phyloP scores from a whole-genome alignment of 2,113 vertebrate species.

The Proterorhinus semilunaris region DNA sequence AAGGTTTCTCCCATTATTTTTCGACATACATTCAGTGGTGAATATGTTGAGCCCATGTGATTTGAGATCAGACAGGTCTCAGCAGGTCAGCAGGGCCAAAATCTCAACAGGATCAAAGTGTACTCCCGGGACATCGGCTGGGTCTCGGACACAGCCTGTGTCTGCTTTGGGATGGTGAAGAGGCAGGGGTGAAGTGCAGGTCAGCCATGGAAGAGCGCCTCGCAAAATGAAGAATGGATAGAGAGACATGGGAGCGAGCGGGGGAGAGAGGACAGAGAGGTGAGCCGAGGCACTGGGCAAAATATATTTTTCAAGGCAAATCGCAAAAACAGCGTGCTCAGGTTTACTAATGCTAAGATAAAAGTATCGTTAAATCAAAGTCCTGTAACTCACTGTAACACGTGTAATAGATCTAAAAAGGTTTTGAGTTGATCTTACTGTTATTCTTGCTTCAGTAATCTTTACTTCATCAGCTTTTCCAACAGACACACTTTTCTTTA shows the following conservation, averaged over 20 bases:
- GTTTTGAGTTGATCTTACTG: no score
- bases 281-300: neutral
- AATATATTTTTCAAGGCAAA: neutral
- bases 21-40: conserved; percentile 19
- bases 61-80: conserved; percentile 37
- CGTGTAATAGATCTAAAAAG: no score
- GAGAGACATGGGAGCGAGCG: conserved; percentile 26
- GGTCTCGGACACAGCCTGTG: conserved; percentile 67
- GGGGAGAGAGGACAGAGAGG: conserved; percentile 14
- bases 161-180: conserved; percentile 60
- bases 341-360: neutral
- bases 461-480: no score
- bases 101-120: conserved; percentile 48
- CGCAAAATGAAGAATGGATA: conserved; percentile 51
- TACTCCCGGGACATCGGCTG: conserved; percentile 36
- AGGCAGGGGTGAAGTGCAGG: conserved; percentile 72
- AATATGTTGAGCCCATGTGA: conserved; percentile 53
- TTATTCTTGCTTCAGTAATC: no score
- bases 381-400: neutral
- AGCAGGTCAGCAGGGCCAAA: conserved; percentile 13
- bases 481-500: no score
- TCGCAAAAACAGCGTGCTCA: neutral
- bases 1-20: neutral
- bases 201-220: conserved; percentile 69
- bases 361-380: neutral